These are phyloP conservation scores for Lytechinus variegatus DNA, from an alignment of 35 echinoderm and acorn worm species.

Conservation along the genomic window DNA sequence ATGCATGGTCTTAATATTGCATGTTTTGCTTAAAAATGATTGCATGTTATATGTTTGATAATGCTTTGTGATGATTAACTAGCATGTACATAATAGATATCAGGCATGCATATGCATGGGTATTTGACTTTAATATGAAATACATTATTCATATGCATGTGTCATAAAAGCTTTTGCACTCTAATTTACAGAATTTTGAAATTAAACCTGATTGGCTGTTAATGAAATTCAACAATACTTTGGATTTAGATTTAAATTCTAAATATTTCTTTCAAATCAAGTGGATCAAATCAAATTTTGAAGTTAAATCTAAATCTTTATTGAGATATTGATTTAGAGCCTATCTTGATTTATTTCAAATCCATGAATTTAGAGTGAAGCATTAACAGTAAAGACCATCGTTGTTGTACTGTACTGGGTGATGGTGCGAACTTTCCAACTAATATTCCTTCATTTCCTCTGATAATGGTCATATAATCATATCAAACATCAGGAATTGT, in stretches of 20 bases:
- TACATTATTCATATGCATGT: not conserved
- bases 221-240: no score
- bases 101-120: not conserved
- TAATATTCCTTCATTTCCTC: not conserved
- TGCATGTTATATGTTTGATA: not conserved
- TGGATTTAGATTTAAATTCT: no score
- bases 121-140: not conserved
- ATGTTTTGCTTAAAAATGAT: not conserved
- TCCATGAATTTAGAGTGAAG: no score
- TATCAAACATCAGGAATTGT: not conserved
- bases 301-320: no score
- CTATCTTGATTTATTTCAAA: no score
- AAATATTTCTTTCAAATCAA: no score
- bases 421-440: not conserved
- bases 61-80: not conserved
- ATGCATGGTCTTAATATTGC: not conserved
- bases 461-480: not conserved
- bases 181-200: no score
- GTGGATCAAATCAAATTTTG: no score
- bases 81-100: not conserved
- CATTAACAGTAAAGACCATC: not conserved
- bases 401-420: not conserved
- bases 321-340: no score
- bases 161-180: not conserved
- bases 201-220: no score